phyloP scores from a whole-genome alignment of 2,797 vertebrate genomes.

The Anabas testudineus region DNA sequence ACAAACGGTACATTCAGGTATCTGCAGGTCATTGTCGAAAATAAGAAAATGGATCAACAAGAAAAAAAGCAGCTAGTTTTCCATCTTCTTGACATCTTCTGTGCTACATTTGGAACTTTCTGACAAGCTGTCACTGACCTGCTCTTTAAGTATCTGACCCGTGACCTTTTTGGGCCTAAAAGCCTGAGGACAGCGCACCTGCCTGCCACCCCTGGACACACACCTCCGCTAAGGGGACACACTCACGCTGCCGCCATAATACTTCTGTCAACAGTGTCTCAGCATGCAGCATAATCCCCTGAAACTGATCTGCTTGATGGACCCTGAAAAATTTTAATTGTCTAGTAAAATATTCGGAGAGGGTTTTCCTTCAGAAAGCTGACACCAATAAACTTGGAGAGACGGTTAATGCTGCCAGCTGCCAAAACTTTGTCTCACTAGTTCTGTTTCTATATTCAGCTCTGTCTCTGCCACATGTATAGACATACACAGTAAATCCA shows the following conservation, averaged over 20 bases:
- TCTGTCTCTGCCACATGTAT: background rate
- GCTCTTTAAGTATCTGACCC: constrained; percentile 60
- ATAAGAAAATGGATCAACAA: background rate
- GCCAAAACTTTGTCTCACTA: constrained; percentile 25
- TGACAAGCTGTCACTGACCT: constrained; percentile 47
- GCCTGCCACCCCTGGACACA: constrained; percentile 39
- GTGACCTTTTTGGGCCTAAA: constrained; percentile 52
- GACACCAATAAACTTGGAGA: constrained; percentile 60
- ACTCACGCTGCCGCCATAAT: constrained; percentile 34
- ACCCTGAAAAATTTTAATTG: constrained; percentile 64
- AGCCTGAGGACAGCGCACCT: constrained; percentile 62
- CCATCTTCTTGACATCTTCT: constrained; percentile 26
- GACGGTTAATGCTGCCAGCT: constrained; percentile 61
- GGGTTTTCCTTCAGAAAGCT: constrained; percentile 64
- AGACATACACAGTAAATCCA: background rate
- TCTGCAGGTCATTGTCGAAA: background rate
- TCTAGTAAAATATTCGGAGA: constrained; percentile 67
- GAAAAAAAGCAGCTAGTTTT: constrained; percentile 18
- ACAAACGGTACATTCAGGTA: background rate
- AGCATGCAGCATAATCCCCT: constrained; percentile 14
- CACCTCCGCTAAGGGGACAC: constrained; percentile 21
- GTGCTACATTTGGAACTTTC: constrained; percentile 45
- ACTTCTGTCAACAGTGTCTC: constrained; percentile 42
- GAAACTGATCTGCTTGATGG: constrained; percentile 53
- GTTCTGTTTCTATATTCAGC: background rate